Evolutionary conservation across 2,888 invertebrate species (phyloP).

Genomic region (Idaea dimidiata): DNA sequence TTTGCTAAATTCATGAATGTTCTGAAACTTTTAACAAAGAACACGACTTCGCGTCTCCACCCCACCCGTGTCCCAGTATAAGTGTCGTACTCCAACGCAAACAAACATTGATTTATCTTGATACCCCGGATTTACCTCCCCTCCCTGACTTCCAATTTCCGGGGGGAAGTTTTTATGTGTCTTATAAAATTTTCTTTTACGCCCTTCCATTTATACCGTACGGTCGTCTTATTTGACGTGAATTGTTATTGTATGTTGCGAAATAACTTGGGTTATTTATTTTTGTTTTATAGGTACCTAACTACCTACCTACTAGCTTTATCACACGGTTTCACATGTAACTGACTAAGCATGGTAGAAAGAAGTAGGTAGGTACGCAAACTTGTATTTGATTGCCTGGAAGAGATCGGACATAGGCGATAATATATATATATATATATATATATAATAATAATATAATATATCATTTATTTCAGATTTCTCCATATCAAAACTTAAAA

Average conservation of each 20-base stretch:
- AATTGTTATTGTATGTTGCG: conserved; percentile 14
- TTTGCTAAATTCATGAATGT: too few relatives aligned
- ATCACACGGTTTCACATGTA: too few relatives aligned
- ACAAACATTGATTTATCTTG: conserved; percentile 80
- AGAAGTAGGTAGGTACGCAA: too few relatives aligned
- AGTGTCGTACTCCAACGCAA: conserved; percentile 64
- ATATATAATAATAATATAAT: too few relatives aligned
- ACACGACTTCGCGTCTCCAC: conserved; percentile 40
- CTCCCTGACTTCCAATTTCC: conserved; percentile 72
- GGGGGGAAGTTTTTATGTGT: conserved; percentile 71
- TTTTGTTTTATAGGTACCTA: neutral
- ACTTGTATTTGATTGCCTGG: too few relatives aligned
- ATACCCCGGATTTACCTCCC: conserved; percentile 68
- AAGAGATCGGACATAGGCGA: too few relatives aligned
- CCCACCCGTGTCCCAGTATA: conserved; percentile 40
- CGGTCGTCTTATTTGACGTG: conserved; percentile 17
- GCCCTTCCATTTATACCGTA: conserved; percentile 24
- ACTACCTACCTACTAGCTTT: too few relatives aligned
- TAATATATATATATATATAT: too few relatives aligned
- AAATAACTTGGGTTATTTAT: neutral
- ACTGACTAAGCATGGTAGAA: too few relatives aligned
- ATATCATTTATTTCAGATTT: too few relatives aligned
- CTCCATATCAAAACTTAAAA: too few relatives aligned
- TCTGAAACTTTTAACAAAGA: neutral
- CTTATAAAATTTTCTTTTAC: conserved; percentile 73